These are phyloP conservation scores for Catostomus latipinnis DNA, from an alignment of 2,797 vertebrate genomes.

Conservation along the genomic window DNA sequence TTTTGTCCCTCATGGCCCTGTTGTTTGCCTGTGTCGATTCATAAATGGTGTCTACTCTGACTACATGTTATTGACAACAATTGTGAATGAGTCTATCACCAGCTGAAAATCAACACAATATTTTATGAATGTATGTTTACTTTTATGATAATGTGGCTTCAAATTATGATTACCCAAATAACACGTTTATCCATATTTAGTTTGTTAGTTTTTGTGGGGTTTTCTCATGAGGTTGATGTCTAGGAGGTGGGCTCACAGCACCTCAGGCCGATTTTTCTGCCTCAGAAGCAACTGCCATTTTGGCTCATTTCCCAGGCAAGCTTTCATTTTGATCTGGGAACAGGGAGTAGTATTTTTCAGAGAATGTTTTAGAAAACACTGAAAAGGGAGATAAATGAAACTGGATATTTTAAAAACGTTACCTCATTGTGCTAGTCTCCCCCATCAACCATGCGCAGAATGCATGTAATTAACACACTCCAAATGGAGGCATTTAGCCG, in stretches of 20 bases:
- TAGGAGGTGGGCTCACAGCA: background rate
- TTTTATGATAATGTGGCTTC: background rate
- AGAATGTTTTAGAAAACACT: constrained; percentile 32
- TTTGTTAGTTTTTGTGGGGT: background rate
- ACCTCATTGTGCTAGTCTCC: background rate
- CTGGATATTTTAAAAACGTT: constrained; percentile 39
- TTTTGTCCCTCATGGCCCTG: too few species aligned
- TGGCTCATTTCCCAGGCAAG: constrained; percentile 48
- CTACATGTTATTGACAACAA: too few species aligned
- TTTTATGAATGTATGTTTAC: background rate
- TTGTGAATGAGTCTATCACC: background rate
- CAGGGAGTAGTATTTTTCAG: constrained; percentile 25
- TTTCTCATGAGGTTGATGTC: constrained; percentile 29
- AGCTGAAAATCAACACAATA: background rate
- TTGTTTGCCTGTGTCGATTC: too few species aligned
- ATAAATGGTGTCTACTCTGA: too few species aligned
- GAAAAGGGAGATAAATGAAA: constrained; percentile 12
- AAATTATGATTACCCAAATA: too few species aligned
- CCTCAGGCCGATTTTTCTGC: constrained; percentile 40
- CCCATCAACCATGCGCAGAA: constrained; percentile 32
- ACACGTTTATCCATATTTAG: background rate
- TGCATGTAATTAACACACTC: constrained; percentile 65
- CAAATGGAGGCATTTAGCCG: constrained; percentile 64
- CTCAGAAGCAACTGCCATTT: constrained; percentile 40
- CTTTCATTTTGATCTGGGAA: constrained; percentile 45